Evolutionary conservation across 2,888 invertebrate genomes (phyloP).

Genomic region (Scaptomyza polygonia): DNA sequence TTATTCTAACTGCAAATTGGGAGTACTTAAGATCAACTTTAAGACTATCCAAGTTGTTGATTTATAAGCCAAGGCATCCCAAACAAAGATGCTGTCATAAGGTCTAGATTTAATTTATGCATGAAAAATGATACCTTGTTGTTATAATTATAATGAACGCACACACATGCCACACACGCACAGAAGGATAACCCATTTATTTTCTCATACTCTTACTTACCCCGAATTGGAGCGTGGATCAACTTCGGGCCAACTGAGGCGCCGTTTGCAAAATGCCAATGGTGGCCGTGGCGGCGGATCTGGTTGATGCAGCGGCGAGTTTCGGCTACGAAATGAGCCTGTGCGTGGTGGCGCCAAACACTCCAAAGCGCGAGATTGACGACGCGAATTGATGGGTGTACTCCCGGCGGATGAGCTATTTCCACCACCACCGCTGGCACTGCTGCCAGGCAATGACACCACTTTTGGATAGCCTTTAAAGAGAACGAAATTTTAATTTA

Average conservation of each 20-base stretch:
- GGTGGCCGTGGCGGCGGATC: conserved; percentile 87
- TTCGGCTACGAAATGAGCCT: conserved; percentile 86
- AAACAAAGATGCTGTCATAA: conserved; percentile 30
- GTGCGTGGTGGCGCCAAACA: conserved; percentile 87
- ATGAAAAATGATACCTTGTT: conserved; percentile 15
- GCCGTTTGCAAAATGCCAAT: conserved; percentile 90
- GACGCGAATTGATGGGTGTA: conserved; percentile 80
- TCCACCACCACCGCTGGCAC: conserved; percentile 85
- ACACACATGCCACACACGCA: conserved; percentile 41
- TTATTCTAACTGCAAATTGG: conserved; percentile 48
- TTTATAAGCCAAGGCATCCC: conserved; percentile 22
- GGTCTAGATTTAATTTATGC: conserved; percentile 59
- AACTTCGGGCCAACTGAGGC: conserved; percentile 93
- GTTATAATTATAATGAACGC: conserved; percentile 59
- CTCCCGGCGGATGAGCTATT: conserved; percentile 60
- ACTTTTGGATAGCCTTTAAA: conserved; percentile 89
- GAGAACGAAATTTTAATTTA: background rate
- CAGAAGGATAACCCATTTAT: background rate
- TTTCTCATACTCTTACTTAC: conserved; percentile 85
- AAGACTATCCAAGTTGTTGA: conserved; percentile 11
- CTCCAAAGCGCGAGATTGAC: conserved; percentile 88
- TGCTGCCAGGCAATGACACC: conserved; percentile 88
- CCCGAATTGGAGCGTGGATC: conserved; percentile 93
- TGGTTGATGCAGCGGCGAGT: conserved; percentile 81
- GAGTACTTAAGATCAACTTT: background rate